Percentiles rank a stretch among this genome's conserved stretches.
Conservation (phyloP, 2,888 invertebrate genomes). For the Prosapia bicincta region DNA sequence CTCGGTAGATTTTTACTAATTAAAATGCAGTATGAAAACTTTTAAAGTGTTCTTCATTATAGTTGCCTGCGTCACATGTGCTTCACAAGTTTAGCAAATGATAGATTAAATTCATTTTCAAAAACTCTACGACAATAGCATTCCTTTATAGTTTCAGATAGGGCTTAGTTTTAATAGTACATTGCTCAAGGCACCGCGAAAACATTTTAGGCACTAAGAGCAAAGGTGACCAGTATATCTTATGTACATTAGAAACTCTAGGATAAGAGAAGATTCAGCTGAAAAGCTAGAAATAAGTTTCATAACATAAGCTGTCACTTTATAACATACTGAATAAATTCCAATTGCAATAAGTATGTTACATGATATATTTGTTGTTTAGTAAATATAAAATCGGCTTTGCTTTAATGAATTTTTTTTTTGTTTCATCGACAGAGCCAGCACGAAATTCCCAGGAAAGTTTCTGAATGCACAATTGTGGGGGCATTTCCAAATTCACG, state of each 20-base stretch:
- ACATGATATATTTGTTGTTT: too few relatives aligned
- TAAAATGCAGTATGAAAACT: conserved; percentile 24
- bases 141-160: not conserved
- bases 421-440: too few relatives aligned
- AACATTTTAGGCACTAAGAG: not conserved
- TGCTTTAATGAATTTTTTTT: too few relatives aligned
- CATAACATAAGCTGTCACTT: not conserved
- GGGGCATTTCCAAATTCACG: too few relatives aligned
- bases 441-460: too few relatives aligned
- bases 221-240: not conserved
- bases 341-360: too few relatives aligned
- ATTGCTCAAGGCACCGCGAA: not conserved
- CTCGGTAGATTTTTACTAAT: conserved; percentile 19
- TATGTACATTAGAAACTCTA: not conserved
- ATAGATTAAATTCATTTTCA: not conserved
- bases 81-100: conserved; percentile 33
- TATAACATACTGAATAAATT: too few relatives aligned
- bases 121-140: not conserved
- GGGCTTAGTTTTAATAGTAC: not conserved
- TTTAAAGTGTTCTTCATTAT: conserved; percentile 25
- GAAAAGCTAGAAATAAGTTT: not conserved
- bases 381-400: too few relatives aligned
- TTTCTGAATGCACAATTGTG: too few relatives aligned
- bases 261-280: not conserved
- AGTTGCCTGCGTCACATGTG: conserved; percentile 33